These are phyloP conservation scores for Discoglossus pictus DNA, from an alignment of 2,797 vertebrate genomes.

Conservation along the genomic window DNA sequence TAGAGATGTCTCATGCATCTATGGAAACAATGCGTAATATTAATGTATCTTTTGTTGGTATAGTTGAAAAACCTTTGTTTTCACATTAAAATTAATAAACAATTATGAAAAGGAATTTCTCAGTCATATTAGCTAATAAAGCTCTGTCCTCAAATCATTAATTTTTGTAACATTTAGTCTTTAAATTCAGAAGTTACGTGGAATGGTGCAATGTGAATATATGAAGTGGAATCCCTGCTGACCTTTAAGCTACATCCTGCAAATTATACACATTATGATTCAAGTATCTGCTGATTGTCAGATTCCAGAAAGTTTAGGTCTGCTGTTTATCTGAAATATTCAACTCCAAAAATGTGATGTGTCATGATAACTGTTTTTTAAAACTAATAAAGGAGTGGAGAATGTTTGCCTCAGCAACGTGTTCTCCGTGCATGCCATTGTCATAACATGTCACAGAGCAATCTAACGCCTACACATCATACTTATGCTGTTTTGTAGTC, in stretches of 20 bases:
- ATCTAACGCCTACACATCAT: conserved; percentile 5
- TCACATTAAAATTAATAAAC: too few relatives aligned
- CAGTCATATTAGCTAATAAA: too few relatives aligned
- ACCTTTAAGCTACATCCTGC: conserved; percentile 24
- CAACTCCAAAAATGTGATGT: conserved; percentile 15
- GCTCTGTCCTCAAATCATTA: too few relatives aligned
- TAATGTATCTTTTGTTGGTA: too few relatives aligned
- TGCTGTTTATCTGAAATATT: conserved; percentile 25
- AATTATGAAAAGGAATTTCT: too few relatives aligned
- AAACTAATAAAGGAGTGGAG: conserved; percentile 44
- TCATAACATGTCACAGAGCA: conserved; percentile 19
- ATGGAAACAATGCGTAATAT: too few relatives aligned
- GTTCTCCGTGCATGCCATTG: conserved; percentile 18
- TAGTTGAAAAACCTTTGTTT: too few relatives aligned
- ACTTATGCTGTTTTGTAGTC: conserved; percentile 3
- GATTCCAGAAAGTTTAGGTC: conserved; percentile 12
- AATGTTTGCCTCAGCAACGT: background rate
- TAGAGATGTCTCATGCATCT: too few relatives aligned
- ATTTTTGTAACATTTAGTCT: too few relatives aligned
- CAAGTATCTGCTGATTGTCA: conserved; percentile 37
- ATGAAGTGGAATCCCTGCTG: conserved; percentile 2
- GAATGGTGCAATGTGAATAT: too few relatives aligned
- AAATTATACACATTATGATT: conserved; percentile 33
- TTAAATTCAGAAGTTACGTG: too few relatives aligned
- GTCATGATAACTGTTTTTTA: conserved; percentile 38